Conservation (phyloP, 2,797 vertebrate species). For the Chelon labrosus region DNA sequence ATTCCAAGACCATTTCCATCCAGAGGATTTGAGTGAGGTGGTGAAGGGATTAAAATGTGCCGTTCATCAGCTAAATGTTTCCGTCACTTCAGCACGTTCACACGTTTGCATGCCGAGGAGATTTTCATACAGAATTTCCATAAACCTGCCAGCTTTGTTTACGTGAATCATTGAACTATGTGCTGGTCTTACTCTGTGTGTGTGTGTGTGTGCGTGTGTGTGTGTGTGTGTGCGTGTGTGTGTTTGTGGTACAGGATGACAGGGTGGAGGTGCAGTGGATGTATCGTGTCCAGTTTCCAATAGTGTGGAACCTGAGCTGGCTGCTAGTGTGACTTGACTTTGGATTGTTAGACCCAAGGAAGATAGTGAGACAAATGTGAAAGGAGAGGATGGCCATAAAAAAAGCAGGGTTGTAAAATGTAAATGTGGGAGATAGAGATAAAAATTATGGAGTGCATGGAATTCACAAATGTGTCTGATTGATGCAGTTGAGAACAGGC, state of each 20-base stretch:
- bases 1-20: constrained; percentile 22
- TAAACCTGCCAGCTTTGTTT: constrained; percentile 56
- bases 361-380: not conserved
- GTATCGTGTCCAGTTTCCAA: constrained; percentile 70
- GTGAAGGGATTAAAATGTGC: constrained; percentile 35
- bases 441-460: not conserved
- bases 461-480: not conserved
- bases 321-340: constrained; percentile 62
- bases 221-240: constrained; percentile 25
- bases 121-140: constrained; percentile 76
- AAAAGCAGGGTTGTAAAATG: constrained; percentile 4
- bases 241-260: constrained; percentile 35
- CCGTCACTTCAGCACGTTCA: constrained; percentile 54
- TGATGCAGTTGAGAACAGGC: constrained; percentile 7
- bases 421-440: not conserved
- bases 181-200: not conserved
- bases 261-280: constrained; percentile 52
- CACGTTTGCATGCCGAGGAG: constrained; percentile 68
- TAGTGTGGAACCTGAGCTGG: constrained; percentile 71
- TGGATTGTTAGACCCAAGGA: constrained; percentile 12
- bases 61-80: constrained; percentile 45
- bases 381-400: not conserved
- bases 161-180: constrained; percentile 34
- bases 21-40: constrained; percentile 29
- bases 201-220: constrained; percentile 25